Conservation (phyloP, 2,888 invertebrate species). For the Bruchidius siliquastri region DNA sequence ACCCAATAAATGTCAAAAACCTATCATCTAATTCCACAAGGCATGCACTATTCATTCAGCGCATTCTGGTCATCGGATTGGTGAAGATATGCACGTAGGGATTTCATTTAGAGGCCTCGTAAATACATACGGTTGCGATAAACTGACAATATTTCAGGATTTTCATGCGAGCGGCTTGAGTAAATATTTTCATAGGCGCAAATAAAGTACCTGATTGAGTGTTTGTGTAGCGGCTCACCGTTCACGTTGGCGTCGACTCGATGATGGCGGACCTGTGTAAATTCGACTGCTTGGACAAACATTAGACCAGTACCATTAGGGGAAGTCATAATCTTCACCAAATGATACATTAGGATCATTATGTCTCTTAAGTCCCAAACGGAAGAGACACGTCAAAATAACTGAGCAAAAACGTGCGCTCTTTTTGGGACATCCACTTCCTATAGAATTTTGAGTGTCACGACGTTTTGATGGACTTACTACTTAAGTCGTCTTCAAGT, state of each 20-base stretch:
- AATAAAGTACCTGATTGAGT: constrained; percentile 12
- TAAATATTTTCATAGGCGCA: neutral
- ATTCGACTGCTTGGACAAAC: neutral
- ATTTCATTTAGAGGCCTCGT: neutral
- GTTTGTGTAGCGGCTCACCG: constrained; percentile 8
- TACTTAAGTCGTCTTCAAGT: too few relatives aligned
- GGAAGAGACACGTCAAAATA: too few relatives aligned
- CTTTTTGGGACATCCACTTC: too few relatives aligned
- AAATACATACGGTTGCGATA: neutral
- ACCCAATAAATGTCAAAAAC: too few relatives aligned
- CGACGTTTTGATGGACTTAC: too few relatives aligned
- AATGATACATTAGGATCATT: too few relatives aligned
- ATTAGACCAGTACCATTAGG: too few relatives aligned
- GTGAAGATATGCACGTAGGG: neutral
- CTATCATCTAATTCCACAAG: neutral
- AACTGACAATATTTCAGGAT: neutral
- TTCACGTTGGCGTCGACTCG: neutral
- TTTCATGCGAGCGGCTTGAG: neutral
- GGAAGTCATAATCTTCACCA: too few relatives aligned
- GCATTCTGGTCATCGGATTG: neutral
- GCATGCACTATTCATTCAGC: neutral
- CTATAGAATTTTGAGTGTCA: too few relatives aligned
- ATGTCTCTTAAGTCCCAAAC: too few relatives aligned
- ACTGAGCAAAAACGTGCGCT: too few relatives aligned
- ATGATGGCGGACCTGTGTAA: neutral